Conservation (phyloP, 2,888 invertebrate genomes). For the Adelphocoris suturalis region DNA sequence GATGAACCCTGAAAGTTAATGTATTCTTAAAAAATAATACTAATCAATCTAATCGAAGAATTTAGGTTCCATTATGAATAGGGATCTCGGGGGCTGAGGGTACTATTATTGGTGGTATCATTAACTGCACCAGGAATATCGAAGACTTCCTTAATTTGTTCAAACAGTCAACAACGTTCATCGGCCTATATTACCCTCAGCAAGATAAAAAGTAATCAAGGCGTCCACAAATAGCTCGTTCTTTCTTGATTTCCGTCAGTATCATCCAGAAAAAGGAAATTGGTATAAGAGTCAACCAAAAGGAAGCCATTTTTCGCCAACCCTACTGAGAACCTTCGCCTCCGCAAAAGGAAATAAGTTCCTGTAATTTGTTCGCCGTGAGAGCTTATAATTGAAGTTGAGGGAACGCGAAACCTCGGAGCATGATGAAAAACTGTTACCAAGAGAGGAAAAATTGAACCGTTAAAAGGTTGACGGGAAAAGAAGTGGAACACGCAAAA, state of each 20-base stretch:
- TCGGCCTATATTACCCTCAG: too few species aligned
- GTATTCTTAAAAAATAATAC: too few species aligned
- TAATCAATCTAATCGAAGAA: too few species aligned
- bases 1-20: too few species aligned
- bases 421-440: constrained; percentile 21
- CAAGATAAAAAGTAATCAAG: too few species aligned
- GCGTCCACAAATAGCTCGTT: background rate
- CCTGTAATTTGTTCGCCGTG: constrained; percentile 20
- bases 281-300: constrained; percentile 25
- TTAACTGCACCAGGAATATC: too few species aligned
- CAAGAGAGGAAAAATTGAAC: background rate
- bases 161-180: constrained; percentile 16
- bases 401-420: constrained; percentile 13
- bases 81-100: too few species aligned
- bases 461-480: background rate
- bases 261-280: constrained; percentile 20
- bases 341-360: constrained; percentile 30
- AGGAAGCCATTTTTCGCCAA: constrained; percentile 7
- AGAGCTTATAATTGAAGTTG: constrained; percentile 26
- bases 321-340: background rate
- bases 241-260: background rate
- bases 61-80: too few species aligned
- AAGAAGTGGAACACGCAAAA: background rate
- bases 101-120: too few species aligned
- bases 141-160: background rate